phyloP scores from a whole-genome alignment of 2,113 vertebrate species.

The Eclectus roratus region DNA sequence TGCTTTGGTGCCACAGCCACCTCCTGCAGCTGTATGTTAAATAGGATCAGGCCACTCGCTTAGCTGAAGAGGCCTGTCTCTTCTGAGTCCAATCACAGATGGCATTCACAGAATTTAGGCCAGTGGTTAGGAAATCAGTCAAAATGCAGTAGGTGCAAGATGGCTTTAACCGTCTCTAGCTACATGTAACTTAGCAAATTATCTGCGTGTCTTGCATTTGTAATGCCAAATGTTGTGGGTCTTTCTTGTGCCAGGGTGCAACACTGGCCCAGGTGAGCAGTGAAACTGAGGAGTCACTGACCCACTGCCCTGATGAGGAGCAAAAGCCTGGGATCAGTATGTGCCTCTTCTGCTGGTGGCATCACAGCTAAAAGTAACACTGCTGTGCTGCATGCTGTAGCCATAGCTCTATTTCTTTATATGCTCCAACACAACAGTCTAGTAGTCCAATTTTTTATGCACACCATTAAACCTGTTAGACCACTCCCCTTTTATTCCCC shows the following conservation, averaged over 20 bases:
- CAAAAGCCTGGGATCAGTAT: background rate
- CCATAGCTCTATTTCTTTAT: background rate
- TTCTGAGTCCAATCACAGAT: background rate
- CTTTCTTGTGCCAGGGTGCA: background rate
- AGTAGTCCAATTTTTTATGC: background rate
- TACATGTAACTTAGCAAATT: background rate
- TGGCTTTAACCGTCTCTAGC: background rate
- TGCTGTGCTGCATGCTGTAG: background rate
- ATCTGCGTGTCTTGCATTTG: background rate
- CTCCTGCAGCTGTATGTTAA: background rate
- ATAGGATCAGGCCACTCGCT: background rate
- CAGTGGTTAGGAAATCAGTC: background rate
- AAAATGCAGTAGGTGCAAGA: background rate
- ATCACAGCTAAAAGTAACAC: background rate
- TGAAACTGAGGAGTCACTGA: background rate
- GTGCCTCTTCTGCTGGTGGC: background rate
- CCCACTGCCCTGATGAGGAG: background rate
- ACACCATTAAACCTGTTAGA: background rate
- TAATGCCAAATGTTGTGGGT: background rate
- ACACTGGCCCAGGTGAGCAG: accelerated
- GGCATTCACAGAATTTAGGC: background rate
- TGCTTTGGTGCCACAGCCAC: background rate
- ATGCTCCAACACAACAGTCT: background rate
- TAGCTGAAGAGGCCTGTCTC: background rate
- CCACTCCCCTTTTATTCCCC: background rate